Base-by-base conservation (phyloP, 2,797 vertebrate species). In the Eulemur mongoz region DNA sequence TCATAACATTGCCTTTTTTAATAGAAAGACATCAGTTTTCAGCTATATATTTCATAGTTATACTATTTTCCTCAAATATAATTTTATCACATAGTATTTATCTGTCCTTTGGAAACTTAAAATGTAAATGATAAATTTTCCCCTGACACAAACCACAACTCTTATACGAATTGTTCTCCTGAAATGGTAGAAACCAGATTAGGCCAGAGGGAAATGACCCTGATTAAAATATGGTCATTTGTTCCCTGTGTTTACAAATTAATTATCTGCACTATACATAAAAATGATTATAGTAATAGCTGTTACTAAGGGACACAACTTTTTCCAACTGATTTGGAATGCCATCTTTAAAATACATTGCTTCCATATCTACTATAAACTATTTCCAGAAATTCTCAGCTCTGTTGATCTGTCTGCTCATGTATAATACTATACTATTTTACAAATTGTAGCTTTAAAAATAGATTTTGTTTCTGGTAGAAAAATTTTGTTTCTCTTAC, bases 61-160 rank as follows among this genome's bases (percentile, higher is more conserved):
- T 35, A 52, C 73, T 89, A 91, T 92, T 93, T 15, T 93, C 11
- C 20, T 83, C 78, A 94, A 85, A 89, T 81, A 85, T 38, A 82
- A 81, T 52, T 85, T 96, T 95, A 81, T 82, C 69, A 72, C 12
- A 22, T 38, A 91, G 4, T 35, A 54, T 83, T 92, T 94, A 72
- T 83, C n/a, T 87, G 15, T 93, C n/a, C 54, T 92, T 96, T 84
- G 48, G 25, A 96, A 95, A 93, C 30, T 92, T 82, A 93, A 82
- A 91, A 93, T 91, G 30, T 78, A 61, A 94, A 85, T 85, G 20
- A 6, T 94, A 85, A 70, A 67, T 93, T 52, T 87, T 86, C 43
- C 38, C 35, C 40, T 70, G 27, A 75, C 7, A 13, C 79, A 81
- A 95, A 78, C n/a, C 45, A 90, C 83, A 92, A 43, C 73, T 61